Conservation (phyloP, 2,888 invertebrate genomes). For the Xestia ashworthii region DNA sequence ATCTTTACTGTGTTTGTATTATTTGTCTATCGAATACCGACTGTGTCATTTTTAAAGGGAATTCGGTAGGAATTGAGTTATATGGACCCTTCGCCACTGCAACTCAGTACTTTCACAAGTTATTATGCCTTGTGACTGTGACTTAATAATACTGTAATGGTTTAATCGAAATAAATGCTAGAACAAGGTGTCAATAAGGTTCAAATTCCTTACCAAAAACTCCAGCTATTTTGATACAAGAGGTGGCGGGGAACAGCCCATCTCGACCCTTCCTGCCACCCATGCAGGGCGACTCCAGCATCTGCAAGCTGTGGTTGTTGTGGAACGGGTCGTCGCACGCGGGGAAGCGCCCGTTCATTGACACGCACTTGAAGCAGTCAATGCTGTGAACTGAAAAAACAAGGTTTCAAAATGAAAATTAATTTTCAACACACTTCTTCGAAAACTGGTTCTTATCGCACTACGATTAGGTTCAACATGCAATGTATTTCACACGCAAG, state of each 20-base stretch:
- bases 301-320: conserved; percentile 96
- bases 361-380: conserved; percentile 99
- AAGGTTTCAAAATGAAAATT: not conserved
- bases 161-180: not conserved
- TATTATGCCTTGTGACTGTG: not conserved
- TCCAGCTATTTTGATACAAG: conserved; percentile 98
- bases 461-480: too few species aligned
- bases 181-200: not conserved
- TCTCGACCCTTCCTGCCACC: conserved; percentile 98
- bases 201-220: conserved; percentile 93
- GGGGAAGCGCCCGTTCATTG: conserved; percentile 95
- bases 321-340: conserved; percentile 99
- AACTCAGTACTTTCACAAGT: too few species aligned
- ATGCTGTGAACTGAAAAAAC: conserved; percentile 91
- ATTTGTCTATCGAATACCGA: too few species aligned
- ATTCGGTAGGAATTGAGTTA: too few species aligned
- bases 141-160: not conserved
- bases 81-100: too few species aligned
- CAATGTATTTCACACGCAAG: too few species aligned
- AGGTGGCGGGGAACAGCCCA: conserved; percentile 98
- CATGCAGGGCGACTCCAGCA: conserved; percentile 97
- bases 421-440: not conserved
- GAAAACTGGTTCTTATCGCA: too few species aligned
- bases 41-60: too few species aligned
- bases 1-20: too few species aligned